Conservation (phyloP, 1,140 invertebrate species). For the Paracyclopina nana region DNA sequence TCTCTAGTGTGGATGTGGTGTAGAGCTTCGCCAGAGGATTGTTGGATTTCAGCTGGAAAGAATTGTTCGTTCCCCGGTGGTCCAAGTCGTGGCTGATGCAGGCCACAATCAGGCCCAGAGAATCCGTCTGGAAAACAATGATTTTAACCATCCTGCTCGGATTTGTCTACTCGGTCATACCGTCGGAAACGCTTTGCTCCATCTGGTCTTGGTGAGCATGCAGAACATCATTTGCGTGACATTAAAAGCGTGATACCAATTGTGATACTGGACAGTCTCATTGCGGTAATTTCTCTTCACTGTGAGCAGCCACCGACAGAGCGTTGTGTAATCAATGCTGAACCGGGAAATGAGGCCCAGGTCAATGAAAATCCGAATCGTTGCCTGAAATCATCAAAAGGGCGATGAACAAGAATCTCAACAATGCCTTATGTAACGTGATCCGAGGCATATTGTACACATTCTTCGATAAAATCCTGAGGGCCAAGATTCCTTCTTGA, state of each 20-base stretch:
- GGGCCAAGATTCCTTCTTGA: too few species aligned
- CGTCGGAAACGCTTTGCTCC: background rate
- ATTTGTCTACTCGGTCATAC: background rate
- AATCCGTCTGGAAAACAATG: slow-evolving; percentile 24
- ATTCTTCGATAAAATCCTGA: too few species aligned
- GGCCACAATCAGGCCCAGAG: slow-evolving; percentile 25
- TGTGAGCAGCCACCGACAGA: slow-evolving; percentile 54
- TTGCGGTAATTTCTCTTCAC: slow-evolving; percentile 92
- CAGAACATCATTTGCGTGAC: slow-evolving; percentile 89
- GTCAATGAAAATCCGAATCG: slow-evolving; percentile 30
- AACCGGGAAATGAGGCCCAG: slow-evolving; percentile 22
- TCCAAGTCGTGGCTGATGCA: slow-evolving; percentile 25
- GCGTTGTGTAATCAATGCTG: slow-evolving; percentile 18
- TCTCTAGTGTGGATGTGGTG: slow-evolving; percentile 10
- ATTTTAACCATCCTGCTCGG: background rate
- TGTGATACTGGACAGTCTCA: slow-evolving; percentile 62
- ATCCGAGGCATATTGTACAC: too few species aligned
- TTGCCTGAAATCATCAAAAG: slow-evolving; percentile 25
- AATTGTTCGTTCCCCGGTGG: slow-evolving; percentile 30
- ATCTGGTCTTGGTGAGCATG: slow-evolving; percentile 46
- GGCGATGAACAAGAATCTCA: too few species aligned
- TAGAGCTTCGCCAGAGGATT: slow-evolving; percentile 10
- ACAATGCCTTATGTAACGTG: too few species aligned
- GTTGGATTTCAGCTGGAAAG: slow-evolving; percentile 25
- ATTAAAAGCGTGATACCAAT: slow-evolving; percentile 88